Evolutionary conservation across 2,113 vertebrate species (phyloP).

Genomic region (Athene cunicularia): DNA sequence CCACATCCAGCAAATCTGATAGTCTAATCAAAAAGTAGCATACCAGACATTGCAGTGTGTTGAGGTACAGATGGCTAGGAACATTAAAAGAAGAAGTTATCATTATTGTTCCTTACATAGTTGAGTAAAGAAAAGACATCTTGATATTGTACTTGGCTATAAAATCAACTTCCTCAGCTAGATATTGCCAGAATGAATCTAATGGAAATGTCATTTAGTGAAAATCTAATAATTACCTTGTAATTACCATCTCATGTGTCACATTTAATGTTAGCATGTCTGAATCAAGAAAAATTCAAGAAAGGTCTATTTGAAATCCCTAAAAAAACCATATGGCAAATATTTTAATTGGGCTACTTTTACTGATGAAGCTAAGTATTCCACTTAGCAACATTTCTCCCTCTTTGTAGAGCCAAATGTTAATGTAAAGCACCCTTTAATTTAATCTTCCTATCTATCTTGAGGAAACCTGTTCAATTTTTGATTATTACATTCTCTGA

Average conservation of each 20-base stretch:
- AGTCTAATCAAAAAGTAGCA: conserved; percentile 32
- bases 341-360: conserved; percentile 66
- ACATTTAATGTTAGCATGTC: conserved; percentile 26
- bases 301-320: conserved; percentile 44
- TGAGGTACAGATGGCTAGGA: background rate
- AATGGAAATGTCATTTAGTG: conserved; percentile 39
- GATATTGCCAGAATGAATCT: conserved; percentile 21
- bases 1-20: background rate
- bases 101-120: background rate
- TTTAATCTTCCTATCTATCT: conserved; percentile 2
- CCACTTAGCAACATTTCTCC: conserved; percentile 7
- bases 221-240: conserved; percentile 63
- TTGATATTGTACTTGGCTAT: conserved; percentile 39
- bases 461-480: conserved; percentile 3
- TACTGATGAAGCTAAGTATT: conserved; percentile 31
- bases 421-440: conserved; percentile 3
- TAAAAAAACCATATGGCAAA: conserved; percentile 34
- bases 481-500: conserved; percentile 5
- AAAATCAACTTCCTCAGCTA: conserved; percentile 57
- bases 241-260: conserved; percentile 49
- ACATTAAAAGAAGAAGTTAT: conserved; percentile 9
- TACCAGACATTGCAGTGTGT: background rate
- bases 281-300: conserved; percentile 57
- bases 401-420: background rate
- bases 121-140: conserved; percentile 20